A percentile compares a stretch with the other conserved stretches of the same genome.
These are phyloP conservation scores for Spodoptera litura DNA, from an alignment of 1,140 invertebrate genomes.

Conservation along the genomic window DNA sequence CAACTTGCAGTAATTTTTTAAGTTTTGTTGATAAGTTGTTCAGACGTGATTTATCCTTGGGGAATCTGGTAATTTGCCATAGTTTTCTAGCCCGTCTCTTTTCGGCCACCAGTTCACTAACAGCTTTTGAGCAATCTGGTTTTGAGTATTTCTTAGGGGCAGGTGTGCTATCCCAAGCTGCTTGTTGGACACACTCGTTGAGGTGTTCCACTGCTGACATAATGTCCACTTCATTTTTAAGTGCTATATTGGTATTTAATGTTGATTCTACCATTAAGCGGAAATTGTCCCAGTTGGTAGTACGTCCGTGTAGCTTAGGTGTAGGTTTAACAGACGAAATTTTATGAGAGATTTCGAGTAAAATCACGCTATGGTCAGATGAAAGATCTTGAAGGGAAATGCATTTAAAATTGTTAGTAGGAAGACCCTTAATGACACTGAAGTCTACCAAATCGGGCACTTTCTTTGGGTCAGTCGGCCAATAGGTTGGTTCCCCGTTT, in stretches of 20 bases:
- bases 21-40: conserved; percentile 26
- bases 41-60: not conserved
- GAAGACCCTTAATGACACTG: conserved; percentile 13
- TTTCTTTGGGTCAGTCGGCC: conserved; percentile 63
- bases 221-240: too few relatives aligned
- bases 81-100: conserved; percentile 6
- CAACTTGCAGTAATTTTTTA: conserved; percentile 38
- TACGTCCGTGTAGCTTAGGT: conserved; percentile 36
- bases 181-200: conserved; percentile 50
- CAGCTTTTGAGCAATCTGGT: not conserved
- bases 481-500: conserved; percentile 58
- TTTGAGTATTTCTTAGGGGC: not conserved
- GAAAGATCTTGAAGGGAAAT: conserved; percentile 7
- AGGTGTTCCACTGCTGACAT: too few relatives aligned
- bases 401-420: not conserved
- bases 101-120: not conserved
- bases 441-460: conserved; percentile 66
- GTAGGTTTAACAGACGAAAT: not conserved
- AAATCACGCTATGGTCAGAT: conserved; percentile 33
- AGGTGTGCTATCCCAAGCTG: conserved; percentile 51
- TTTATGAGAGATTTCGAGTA: not conserved
- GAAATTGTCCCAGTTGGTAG: conserved; percentile 52
- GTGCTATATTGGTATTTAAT: too few relatives aligned
- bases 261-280: too few relatives aligned
- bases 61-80: too few relatives aligned